Percentiles rank a stretch among this genome's conserved stretches.
These are phyloP conservation scores for Pasiphila rectangulata DNA, from an alignment of 2,888 invertebrate genomes.

Conservation along the genomic window DNA sequence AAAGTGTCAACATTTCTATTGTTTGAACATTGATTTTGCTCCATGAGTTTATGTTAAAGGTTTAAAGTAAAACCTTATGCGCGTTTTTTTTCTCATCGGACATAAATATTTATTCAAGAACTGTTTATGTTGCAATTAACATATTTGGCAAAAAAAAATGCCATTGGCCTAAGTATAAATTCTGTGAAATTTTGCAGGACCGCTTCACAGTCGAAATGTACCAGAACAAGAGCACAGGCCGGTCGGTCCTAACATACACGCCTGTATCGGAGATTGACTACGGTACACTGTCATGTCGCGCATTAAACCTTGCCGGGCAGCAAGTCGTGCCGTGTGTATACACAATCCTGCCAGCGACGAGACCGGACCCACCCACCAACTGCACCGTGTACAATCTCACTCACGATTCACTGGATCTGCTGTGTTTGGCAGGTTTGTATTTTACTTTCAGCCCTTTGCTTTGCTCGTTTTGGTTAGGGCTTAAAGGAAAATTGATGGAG, in stretches of 20 bases:
- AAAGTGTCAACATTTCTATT: too few species aligned
- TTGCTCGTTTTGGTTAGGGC: too few species aligned
- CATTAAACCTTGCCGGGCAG: slow-evolving; percentile 86
- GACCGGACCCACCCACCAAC: slow-evolving; percentile 89
- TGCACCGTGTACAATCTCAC: slow-evolving; percentile 90
- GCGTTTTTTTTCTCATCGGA: too few species aligned
- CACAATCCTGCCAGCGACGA: slow-evolving; percentile 87
- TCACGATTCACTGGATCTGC: slow-evolving; percentile 86
- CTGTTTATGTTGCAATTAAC: too few species aligned
- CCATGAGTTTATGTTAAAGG: too few species aligned
- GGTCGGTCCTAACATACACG: slow-evolving; percentile 87
- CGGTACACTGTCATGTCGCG: slow-evolving; percentile 89
- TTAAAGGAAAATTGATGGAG: too few species aligned
- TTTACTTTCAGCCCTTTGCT: neutral
- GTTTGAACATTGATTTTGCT: too few species aligned
- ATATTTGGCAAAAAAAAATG: too few species aligned
- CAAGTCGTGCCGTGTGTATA: slow-evolving; percentile 88
- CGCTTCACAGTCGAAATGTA: slow-evolving; percentile 75
- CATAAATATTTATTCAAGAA: too few species aligned
- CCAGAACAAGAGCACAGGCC: slow-evolving; percentile 44
- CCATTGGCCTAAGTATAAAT: neutral
- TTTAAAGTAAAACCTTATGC: too few species aligned
- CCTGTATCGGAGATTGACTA: slow-evolving; percentile 90
- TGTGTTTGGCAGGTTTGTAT: slow-evolving; percentile 81
- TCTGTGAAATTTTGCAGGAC: slow-evolving; percentile 52